Evolutionary conservation across 2,797 vertebrate genomes (phyloP).

Genomic region (Xyrichtys novacula): DNA sequence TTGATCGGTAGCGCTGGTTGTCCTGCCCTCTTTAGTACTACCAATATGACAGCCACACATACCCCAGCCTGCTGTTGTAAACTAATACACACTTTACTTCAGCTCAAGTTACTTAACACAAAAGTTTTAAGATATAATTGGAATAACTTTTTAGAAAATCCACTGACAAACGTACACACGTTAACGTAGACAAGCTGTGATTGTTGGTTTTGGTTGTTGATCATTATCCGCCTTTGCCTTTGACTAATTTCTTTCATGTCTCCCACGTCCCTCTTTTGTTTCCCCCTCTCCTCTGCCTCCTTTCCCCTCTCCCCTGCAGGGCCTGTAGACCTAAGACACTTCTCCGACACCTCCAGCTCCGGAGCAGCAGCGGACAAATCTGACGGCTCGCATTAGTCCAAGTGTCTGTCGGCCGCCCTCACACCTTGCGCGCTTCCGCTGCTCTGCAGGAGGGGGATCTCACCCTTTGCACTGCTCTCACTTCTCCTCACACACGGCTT

Average conservation of each 20-base stretch:
- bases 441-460: conserved; percentile 63
- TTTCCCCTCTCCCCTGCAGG: conserved; percentile 13
- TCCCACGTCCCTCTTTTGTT: neutral
- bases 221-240: neutral
- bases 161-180: no score
- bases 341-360: conserved; percentile 79
- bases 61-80: no score
- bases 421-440: conserved; percentile 86
- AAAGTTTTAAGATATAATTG: no score
- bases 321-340: conserved; percentile 72
- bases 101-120: no score
- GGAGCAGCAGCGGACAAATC: conserved; percentile 77
- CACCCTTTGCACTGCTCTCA: conserved; percentile 63
- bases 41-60: no score
- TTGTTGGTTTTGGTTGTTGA: no score
- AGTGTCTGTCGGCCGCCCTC: conserved; percentile 84
- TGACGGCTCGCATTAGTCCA: conserved; percentile 87
- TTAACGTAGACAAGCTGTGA: no score
- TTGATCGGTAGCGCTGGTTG: no score
- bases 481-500: conserved; percentile 51
- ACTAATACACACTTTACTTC: no score
- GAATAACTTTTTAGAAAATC: no score
- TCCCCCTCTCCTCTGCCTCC: neutral
- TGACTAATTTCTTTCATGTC: neutral
- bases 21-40: no score